Percentiles rank a stretch among this genome's conserved stretches.
phyloP scores from a whole-genome alignment of 1,140 invertebrate species.

The Bombus vancouverensis region DNA sequence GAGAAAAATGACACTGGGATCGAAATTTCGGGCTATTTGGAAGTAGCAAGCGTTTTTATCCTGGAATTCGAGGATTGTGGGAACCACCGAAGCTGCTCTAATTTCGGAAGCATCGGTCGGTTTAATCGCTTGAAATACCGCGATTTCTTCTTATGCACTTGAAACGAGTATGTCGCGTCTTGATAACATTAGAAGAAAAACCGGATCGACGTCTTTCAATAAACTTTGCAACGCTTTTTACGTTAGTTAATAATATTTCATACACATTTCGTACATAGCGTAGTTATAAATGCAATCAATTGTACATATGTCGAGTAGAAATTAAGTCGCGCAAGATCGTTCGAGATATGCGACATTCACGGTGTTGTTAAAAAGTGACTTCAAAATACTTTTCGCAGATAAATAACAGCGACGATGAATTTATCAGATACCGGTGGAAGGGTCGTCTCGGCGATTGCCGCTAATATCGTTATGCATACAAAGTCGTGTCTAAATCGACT shows the following conservation, averaged over 20 bases:
- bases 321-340: neutral
- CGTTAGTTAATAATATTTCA: neutral
- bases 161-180: neutral
- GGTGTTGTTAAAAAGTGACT: neutral
- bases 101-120: neutral
- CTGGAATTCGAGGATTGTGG: neutral
- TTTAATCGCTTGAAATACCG: neutral
- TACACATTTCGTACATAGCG: neutral
- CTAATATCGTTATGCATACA: conserved; percentile 42
- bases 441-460: conserved; percentile 14
- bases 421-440: conserved; percentile 32
- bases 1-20: neutral
- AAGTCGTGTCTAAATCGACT: conserved; percentile 23
- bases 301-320: neutral
- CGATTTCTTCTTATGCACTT: neutral
- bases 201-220: no score
- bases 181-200: accelerated
- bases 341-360: neutral
- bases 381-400: conserved; percentile 22
- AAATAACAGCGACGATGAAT: conserved; percentile 6
- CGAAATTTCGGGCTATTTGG: neutral
- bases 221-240: neutral
- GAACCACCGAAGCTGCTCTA: neutral
- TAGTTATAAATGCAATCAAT: neutral
- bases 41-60: neutral